Percentiles rank a stretch among this genome's conserved stretches.
These are phyloP conservation scores for Dipodomys spectabilis DNA, from an alignment of 2,113 vertebrate species.

Conservation along the genomic window DNA sequence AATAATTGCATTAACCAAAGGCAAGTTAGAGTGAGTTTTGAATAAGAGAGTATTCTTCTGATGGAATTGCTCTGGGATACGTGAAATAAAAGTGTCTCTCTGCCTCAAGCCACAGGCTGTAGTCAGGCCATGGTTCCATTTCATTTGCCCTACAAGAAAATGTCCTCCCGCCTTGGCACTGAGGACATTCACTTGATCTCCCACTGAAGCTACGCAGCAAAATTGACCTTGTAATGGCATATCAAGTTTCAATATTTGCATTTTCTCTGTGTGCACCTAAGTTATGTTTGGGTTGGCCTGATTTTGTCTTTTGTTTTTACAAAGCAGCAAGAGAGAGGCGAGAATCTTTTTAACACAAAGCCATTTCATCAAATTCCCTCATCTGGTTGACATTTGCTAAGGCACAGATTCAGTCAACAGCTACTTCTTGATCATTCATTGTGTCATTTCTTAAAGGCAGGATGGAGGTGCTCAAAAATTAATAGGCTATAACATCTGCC, in stretches of 20 bases:
- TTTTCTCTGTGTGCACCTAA: neutral
- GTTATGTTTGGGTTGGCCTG: neutral
- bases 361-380: conserved; percentile 25
- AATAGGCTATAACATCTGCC: neutral
- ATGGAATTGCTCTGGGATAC: conserved; percentile 16
- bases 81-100: conserved; percentile 27
- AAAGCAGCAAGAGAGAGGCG: neutral
- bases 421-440: neutral
- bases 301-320: neutral
- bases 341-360: neutral
- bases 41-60: conserved; percentile 23
- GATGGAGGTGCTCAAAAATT: neutral
- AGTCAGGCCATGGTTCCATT: conserved; percentile 49
- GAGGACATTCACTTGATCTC: neutral
- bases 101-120: conserved; percentile 18
- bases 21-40: neutral
- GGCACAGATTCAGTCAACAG: neutral
- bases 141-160: conserved; percentile 54
- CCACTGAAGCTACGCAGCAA: neutral
- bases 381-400: conserved; percentile 7
- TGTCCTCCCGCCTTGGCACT: neutral
- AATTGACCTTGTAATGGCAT: neutral
- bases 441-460: conserved; percentile 9
- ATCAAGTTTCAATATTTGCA: conserved; percentile 4
- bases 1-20: conserved; percentile 20